Conservation (phyloP, 2,888 invertebrate genomes). For the Heterodera filipjevi region DNA sequence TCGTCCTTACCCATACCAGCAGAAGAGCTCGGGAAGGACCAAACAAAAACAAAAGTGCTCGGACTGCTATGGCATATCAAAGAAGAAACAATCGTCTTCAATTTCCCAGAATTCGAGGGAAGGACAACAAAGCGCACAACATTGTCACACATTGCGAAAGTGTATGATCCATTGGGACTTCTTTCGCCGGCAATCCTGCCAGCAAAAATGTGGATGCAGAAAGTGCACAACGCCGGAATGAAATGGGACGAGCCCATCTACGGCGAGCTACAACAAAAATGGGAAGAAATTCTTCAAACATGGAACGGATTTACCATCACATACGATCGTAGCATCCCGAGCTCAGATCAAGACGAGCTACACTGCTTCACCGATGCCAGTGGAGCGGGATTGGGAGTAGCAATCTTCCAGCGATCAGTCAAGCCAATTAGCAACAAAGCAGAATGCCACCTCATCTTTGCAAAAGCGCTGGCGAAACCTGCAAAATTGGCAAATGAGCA, state of each 20-base stretch:
- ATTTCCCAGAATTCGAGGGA: neutral
- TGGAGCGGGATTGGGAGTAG: too few relatives aligned
- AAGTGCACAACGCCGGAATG: neutral
- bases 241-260: slow-evolving; percentile 7
- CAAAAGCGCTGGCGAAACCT: too few relatives aligned
- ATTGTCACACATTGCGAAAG: neutral
- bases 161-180: slow-evolving; percentile 12
- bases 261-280: neutral
- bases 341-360: too few relatives aligned
- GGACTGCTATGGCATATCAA: neutral
- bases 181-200: neutral
- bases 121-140: neutral
- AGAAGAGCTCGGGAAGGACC: too few relatives aligned
- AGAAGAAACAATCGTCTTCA: neutral
- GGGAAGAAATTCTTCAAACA: neutral
- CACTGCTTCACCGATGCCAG: slow-evolving; percentile 21
- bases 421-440: too few relatives aligned
- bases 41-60: too few relatives aligned
- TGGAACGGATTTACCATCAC: neutral
- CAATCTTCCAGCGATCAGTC: too few relatives aligned
- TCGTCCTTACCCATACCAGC: too few relatives aligned
- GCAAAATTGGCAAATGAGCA: too few relatives aligned
- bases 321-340: too few relatives aligned
- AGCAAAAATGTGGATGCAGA: slow-evolving; percentile 7
- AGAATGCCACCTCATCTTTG: too few relatives aligned